Evolutionary conservation across 2,797 vertebrate genomes (phyloP).

Genomic region (Synaphobranchus kaupii): DNA sequence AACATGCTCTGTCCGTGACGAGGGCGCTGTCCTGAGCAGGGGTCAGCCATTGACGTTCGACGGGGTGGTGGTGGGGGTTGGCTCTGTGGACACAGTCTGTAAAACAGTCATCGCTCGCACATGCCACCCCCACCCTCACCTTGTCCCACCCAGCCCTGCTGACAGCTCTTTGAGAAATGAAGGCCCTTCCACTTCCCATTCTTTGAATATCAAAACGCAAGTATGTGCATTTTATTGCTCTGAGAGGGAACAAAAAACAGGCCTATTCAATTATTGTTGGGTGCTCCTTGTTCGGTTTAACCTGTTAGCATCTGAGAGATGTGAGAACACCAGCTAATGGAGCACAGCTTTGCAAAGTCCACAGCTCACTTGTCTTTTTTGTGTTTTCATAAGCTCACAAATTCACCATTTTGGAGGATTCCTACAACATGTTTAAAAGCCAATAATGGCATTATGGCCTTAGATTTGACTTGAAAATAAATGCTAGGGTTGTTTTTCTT

Average conservation of each 20-base stretch:
- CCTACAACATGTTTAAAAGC: too few species aligned
- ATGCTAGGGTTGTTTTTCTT: too few species aligned
- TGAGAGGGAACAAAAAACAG: constrained; percentile 22
- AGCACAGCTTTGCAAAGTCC: neutral
- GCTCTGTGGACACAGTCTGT: constrained; percentile 46
- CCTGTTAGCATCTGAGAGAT: neutral
- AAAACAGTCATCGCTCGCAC: constrained; percentile 36
- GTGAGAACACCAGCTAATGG: neutral
- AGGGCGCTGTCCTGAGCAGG: constrained; percentile 49
- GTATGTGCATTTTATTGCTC: constrained; percentile 35
- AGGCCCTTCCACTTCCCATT: constrained; percentile 30
- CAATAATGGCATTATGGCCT: too few species aligned
- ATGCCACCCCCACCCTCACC: constrained; percentile 41
- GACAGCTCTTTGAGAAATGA: constrained; percentile 49
- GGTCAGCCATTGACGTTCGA: constrained; percentile 67
- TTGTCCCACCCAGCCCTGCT: constrained; percentile 37
- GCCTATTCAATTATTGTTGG: constrained; percentile 1
- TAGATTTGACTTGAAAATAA: too few species aligned
- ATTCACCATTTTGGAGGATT: too few species aligned
- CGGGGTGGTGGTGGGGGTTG: constrained; percentile 8
- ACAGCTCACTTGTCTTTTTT: neutral
- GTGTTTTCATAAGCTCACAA: neutral
- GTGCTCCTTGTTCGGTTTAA: neutral
- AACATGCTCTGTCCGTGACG: constrained; percentile 50
- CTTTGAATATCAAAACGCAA: constrained; percentile 31